Percentiles rank a stretch among this genome's conserved stretches.
Evolutionary conservation across 2,888 invertebrate species (phyloP).

Genomic region (Acleris emargana): DNA sequence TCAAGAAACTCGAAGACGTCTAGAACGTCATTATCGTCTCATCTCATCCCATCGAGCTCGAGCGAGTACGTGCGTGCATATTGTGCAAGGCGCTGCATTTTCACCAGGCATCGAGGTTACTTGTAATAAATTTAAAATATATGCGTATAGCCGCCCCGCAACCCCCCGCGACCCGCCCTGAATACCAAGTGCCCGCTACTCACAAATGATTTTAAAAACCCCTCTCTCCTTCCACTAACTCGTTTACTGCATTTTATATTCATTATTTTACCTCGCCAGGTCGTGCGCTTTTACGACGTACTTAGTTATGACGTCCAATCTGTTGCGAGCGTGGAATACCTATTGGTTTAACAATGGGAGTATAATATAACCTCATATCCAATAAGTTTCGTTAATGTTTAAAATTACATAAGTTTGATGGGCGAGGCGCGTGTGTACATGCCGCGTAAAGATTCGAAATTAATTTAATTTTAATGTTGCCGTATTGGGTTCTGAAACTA

Average conservation of each 20-base stretch:
- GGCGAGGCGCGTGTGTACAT: not conserved
- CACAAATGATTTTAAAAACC: slow-evolving; percentile 72
- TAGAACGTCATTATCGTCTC: slow-evolving; percentile 14
- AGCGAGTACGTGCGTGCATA: slow-evolving; percentile 49
- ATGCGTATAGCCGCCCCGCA: slow-evolving; percentile 56
- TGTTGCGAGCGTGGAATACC: slow-evolving; percentile 37
- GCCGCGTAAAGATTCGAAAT: not conserved
- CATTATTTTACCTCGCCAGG: slow-evolving; percentile 55
- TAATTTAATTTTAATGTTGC: slow-evolving; percentile 1
- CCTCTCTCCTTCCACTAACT: slow-evolving; percentile 48
- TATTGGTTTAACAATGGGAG: slow-evolving; percentile 15
- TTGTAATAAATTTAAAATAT: slow-evolving; percentile 79
- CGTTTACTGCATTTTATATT: slow-evolving; percentile 69
- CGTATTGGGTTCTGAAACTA: not conserved
- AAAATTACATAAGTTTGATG: slow-evolving; percentile 10
- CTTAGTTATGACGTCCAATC: slow-evolving; percentile 52
- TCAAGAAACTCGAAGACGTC: slow-evolving; percentile 9
- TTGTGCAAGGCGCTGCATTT: slow-evolving; percentile 64
- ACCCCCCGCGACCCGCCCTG: slow-evolving; percentile 44
- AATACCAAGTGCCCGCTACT: slow-evolving; percentile 66
- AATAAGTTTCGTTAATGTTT: slow-evolving; percentile 24
- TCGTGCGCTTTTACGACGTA: slow-evolving; percentile 54
- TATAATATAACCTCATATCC: slow-evolving; percentile 16
- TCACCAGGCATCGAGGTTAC: slow-evolving; percentile 62
- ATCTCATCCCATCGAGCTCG: not conserved